Percentiles rank a stretch among this genome's conserved stretches.
These are phyloP conservation scores for Ochropleura plecta DNA, from an alignment of 2,888 invertebrate species.

Conservation along the genomic window DNA sequence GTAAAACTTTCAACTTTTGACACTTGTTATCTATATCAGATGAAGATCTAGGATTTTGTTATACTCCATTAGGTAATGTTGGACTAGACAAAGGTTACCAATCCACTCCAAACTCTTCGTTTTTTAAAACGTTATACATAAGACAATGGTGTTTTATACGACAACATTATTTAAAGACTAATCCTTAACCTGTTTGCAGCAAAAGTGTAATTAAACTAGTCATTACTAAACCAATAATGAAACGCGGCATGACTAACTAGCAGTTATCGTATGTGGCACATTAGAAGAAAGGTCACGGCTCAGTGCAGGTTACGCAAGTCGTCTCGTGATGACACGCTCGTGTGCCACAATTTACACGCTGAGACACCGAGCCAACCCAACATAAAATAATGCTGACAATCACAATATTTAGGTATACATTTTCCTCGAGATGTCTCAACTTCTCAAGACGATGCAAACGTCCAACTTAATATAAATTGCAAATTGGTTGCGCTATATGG, in stretches of 20 bases:
- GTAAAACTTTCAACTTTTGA: constrained; percentile 72
- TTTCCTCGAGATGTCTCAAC: constrained; percentile 47
- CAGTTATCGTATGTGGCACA: constrained; percentile 61
- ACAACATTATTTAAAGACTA: not conserved
- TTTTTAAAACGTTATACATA: constrained; percentile 13
- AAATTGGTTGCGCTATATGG: constrained; percentile 61
- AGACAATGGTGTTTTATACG: not conserved
- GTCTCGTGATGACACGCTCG: constrained; percentile 52
- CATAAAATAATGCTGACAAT: constrained; percentile 53
- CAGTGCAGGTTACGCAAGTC: constrained; percentile 72
- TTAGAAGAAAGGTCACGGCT: constrained; percentile 79
- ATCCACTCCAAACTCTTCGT: constrained; percentile 18
- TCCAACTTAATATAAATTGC: constrained; percentile 60
- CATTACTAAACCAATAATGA: constrained; percentile 54
- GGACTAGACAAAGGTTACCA: constrained; percentile 7
- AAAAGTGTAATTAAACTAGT: constrained; percentile 31
- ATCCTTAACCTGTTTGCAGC: not conserved
- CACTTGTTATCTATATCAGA: constrained; percentile 46
- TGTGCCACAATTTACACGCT: constrained; percentile 22
- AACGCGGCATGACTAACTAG: constrained; percentile 64
- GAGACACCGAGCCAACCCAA: constrained; percentile 4
- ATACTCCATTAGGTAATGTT: constrained; percentile 19
- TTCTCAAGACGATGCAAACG: constrained; percentile 38
- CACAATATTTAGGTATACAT: constrained; percentile 32
- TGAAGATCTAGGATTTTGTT: constrained; percentile 39